Evolutionary conservation across 2,888 invertebrate genomes (phyloP).

Genomic region (Nemotelus pantherinus): DNA sequence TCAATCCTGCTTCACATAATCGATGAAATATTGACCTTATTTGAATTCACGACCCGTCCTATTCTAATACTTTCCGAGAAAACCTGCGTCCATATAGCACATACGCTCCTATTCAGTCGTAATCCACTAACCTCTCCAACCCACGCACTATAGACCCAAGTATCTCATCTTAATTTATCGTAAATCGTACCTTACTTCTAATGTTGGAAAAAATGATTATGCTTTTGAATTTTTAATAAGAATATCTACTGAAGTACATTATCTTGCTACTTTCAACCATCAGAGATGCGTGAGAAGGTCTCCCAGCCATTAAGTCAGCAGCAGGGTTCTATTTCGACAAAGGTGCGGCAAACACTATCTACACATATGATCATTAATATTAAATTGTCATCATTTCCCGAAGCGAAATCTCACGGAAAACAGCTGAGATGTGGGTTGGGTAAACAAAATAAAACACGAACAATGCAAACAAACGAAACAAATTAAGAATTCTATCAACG

Average conservation of each 20-base stretch:
- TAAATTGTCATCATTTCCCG: slow-evolving; percentile 14
- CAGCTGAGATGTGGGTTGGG: no score
- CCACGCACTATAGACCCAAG: neutral
- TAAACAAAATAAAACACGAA: no score
- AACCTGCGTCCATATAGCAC: neutral
- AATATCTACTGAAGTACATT: slow-evolving; percentile 7
- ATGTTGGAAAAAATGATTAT: slow-evolving; percentile 13
- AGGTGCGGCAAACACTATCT: neutral
- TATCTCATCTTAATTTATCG: neutral
- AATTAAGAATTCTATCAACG: slow-evolving; percentile 39
- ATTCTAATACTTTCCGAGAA: neutral
- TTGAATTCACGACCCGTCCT: neutral
- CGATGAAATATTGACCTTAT: slow-evolving; percentile 8
- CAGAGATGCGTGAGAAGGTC: slow-evolving; percentile 17
- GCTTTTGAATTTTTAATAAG: slow-evolving; percentile 32
- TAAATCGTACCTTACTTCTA: neutral
- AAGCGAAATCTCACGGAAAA: neutral
- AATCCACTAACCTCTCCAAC: neutral
- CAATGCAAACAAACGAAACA: no score
- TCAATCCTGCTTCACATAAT: slow-evolving; percentile 5
- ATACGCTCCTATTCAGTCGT: neutral
- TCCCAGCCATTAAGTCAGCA: neutral
- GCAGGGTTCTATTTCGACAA: neutral
- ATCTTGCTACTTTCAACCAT: neutral
- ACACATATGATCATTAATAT: slow-evolving; percentile 30